Percentiles rank a stretch among this genome's conserved stretches.
Evolutionary conservation across 2,888 invertebrate species (phyloP).

Genomic region (Drosophila crucigera): DNA sequence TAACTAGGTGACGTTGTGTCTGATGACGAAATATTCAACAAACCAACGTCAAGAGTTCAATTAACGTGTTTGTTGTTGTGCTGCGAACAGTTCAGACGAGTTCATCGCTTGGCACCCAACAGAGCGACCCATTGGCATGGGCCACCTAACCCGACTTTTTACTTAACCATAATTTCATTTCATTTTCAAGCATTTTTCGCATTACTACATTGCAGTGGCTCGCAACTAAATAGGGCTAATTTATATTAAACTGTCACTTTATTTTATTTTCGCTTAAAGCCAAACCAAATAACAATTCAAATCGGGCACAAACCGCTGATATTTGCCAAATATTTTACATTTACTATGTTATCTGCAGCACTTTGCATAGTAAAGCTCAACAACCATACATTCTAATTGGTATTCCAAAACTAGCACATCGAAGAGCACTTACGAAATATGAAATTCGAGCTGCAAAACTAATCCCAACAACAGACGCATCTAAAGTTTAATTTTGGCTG

Average conservation of each 20-base stretch:
- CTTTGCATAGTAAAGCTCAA: background rate
- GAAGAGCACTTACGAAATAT: background rate
- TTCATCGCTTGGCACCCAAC: conserved; percentile 49
- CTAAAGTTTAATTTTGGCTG: background rate
- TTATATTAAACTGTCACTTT: background rate
- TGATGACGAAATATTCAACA: conserved; percentile 52
- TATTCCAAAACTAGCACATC: conserved; percentile 9
- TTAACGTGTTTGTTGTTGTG: conserved; percentile 50
- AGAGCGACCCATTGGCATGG: conserved; percentile 48
- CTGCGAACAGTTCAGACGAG: conserved; percentile 54
- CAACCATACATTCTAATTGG: background rate
- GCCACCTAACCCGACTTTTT: conserved; percentile 25
- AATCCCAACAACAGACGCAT: background rate
- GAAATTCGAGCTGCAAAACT: background rate
- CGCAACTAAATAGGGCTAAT: background rate
- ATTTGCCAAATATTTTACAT: background rate
- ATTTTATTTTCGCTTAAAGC: background rate
- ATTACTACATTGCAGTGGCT: conserved; percentile 2
- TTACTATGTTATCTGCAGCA: background rate
- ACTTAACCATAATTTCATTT: conserved; percentile 22
- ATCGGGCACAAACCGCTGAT: background rate
- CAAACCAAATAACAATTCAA: background rate
- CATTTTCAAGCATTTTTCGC: conserved; percentile 24
- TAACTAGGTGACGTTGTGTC: conserved; percentile 60
- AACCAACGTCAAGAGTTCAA: conserved; percentile 66